A percentile compares a stretch with the other conserved stretches of the same genome.
Evolutionary conservation across 1,140 invertebrate species (phyloP).

Genomic region (Babylonia areolata): DNA sequence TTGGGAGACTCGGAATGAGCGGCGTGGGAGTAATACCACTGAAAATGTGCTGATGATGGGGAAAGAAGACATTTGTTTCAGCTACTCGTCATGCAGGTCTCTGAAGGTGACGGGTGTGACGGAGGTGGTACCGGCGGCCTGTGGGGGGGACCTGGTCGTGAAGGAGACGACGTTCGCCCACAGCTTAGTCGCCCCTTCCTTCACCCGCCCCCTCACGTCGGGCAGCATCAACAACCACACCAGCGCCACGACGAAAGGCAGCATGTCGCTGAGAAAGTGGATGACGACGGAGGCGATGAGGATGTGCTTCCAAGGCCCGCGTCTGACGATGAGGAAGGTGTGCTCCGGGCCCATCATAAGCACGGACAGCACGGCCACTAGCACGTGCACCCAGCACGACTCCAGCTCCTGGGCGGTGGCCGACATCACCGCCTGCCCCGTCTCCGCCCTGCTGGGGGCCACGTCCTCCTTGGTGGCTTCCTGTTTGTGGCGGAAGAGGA

Average conservation of each 20-base stretch:
- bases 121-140: not conserved
- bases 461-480: not conserved
- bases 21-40: too few species aligned
- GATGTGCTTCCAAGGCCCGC: not conserved
- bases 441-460: not conserved
- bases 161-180: not conserved
- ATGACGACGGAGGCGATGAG: not conserved
- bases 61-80: too few species aligned
- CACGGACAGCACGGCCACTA: not conserved
- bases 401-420: not conserved
- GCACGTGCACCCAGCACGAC: not conserved
- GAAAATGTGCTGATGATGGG: too few species aligned
- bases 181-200: not conserved
- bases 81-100: constrained; percentile 5
- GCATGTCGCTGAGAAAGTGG: not conserved
- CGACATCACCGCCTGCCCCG: not conserved
- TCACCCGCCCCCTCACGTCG: not conserved
- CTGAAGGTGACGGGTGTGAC: not conserved
- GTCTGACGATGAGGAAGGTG: not conserved
- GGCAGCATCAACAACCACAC: not conserved
- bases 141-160: not conserved
- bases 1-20: too few species aligned
- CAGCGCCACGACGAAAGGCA: not conserved
- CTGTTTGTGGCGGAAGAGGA: not conserved
- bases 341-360: constrained; percentile 6